Conservation (phyloP, 2,888 invertebrate species). For the Leucophora obtusa region DNA sequence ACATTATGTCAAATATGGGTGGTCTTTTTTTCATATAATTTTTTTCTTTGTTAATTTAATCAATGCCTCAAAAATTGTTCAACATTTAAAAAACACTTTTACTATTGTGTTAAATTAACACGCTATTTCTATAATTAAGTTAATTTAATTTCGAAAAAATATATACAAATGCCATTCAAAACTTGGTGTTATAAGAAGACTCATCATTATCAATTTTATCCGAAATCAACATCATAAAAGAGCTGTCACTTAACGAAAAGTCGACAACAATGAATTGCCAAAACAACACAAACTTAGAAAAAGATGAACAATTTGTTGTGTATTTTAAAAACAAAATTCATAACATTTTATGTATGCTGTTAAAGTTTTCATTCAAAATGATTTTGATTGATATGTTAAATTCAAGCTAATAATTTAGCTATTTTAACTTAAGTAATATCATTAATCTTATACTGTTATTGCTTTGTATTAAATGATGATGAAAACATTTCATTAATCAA, state of each 20-base stretch:
- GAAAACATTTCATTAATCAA: slow-evolving; percentile 26
- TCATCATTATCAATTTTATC: background rate
- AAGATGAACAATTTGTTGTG: no score
- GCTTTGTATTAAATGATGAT: background rate
- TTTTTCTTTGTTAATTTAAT: background rate
- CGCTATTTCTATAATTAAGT: slow-evolving; percentile 16
- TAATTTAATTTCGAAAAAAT: background rate
- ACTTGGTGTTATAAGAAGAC: background rate
- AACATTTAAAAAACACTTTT: background rate
- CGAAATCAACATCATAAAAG: background rate
- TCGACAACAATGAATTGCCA: background rate
- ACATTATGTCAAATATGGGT: background rate
- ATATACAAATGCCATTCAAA: background rate
- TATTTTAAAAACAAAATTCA: background rate
- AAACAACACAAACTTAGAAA: background rate
- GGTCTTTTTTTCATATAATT: background rate
- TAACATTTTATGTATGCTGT: background rate
- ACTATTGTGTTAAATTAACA: slow-evolving; percentile 26
- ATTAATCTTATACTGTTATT: slow-evolving; percentile 15
- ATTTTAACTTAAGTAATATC: background rate
- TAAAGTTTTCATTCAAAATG: background rate
- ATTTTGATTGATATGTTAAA: slow-evolving; percentile 17
- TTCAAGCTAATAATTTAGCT: background rate
- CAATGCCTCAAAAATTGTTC: background rate
- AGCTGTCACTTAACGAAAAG: slow-evolving; percentile 1